A percentile compares a stretch with the other conserved stretches of the same genome.
Conservation (phyloP, 2,888 invertebrate genomes). For the Ichneumon xanthorius region DNA sequence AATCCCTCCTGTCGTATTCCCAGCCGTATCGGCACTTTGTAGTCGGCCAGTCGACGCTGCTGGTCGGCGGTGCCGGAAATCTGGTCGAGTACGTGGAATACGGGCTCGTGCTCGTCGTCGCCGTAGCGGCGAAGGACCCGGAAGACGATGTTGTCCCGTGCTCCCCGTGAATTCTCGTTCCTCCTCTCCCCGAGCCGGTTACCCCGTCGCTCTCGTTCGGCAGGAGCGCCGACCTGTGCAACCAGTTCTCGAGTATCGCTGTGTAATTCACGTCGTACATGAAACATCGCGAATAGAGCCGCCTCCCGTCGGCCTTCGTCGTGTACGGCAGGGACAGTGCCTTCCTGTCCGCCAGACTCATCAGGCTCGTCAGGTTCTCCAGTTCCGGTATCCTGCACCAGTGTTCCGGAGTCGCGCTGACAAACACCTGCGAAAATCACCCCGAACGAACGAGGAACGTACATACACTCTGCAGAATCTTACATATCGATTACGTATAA, state of each 20-base stretch:
- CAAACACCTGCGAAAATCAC: slow-evolving; percentile 86
- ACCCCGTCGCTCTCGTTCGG: slow-evolving; percentile 42
- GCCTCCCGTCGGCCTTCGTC: slow-evolving; percentile 83
- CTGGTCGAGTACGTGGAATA: slow-evolving; percentile 66
- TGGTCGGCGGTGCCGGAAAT: slow-evolving; percentile 78
- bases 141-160: slow-evolving; percentile 39
- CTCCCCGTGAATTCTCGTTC: slow-evolving; percentile 40
- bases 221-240: slow-evolving; percentile 66
- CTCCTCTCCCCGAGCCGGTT: slow-evolving; percentile 31
- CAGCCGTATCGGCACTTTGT: slow-evolving; percentile 87
- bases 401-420: slow-evolving; percentile 89
- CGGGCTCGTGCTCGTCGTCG: slow-evolving; percentile 63
- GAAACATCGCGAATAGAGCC: slow-evolving; percentile 85
- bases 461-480: neutral
- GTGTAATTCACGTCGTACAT: slow-evolving; percentile 86
- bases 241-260: slow-evolving; percentile 80
- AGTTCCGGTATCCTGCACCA: slow-evolving; percentile 88
- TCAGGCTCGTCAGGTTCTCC: slow-evolving; percentile 83
- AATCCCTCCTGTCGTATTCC: slow-evolving; percentile 88
- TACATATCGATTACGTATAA: neutral
- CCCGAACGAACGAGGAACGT: slow-evolving; percentile 1
- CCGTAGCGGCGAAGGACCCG: slow-evolving; percentile 56
- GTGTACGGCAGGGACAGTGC: slow-evolving; percentile 86
- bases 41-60: slow-evolving; percentile 84
- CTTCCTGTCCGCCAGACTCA: slow-evolving; percentile 86